Conservation (phyloP, 2,888 invertebrate species). For the Icerya purchasi region DNA sequence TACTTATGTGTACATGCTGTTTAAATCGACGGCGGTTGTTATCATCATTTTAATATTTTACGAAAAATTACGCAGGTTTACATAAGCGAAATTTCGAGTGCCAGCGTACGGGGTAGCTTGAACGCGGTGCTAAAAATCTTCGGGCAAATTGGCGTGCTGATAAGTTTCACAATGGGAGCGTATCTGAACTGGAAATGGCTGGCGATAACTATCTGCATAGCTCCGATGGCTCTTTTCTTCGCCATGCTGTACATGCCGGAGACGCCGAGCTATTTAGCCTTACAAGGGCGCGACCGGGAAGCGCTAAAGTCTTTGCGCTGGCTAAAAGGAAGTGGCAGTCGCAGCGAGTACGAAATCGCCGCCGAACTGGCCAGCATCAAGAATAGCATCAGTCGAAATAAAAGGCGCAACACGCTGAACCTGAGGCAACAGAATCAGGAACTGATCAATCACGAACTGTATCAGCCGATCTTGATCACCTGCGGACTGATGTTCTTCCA, state of each 20-base stretch:
- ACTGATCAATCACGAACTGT: slow-evolving; percentile 23
- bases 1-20: no score
- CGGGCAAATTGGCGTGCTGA: slow-evolving; percentile 62
- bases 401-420: background rate
- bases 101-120: slow-evolving; percentile 63
- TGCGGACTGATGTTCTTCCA: slow-evolving; percentile 79
- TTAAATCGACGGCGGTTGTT: no score
- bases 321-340: slow-evolving; percentile 63
- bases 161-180: slow-evolving; percentile 63
- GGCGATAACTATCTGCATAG: slow-evolving; percentile 55
- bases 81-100: slow-evolving; percentile 75
- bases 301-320: slow-evolving; percentile 48
- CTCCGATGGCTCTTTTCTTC: slow-evolving; percentile 49
- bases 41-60: no score
- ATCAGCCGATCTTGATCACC: slow-evolving; percentile 56
- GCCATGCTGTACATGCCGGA: slow-evolving; percentile 64
- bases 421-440: background rate
- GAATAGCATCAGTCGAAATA: slow-evolving; percentile 37
- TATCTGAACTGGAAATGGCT: slow-evolving; percentile 66
- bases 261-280: slow-evolving; percentile 63
- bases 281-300: slow-evolving; percentile 51
- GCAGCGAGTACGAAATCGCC: slow-evolving; percentile 33
- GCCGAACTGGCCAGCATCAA: slow-evolving; percentile 48
- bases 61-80: no score
- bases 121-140: slow-evolving; percentile 70